Conservation (phyloP, 1,140 invertebrate genomes). For the Hypsibius dujardini region DNA sequence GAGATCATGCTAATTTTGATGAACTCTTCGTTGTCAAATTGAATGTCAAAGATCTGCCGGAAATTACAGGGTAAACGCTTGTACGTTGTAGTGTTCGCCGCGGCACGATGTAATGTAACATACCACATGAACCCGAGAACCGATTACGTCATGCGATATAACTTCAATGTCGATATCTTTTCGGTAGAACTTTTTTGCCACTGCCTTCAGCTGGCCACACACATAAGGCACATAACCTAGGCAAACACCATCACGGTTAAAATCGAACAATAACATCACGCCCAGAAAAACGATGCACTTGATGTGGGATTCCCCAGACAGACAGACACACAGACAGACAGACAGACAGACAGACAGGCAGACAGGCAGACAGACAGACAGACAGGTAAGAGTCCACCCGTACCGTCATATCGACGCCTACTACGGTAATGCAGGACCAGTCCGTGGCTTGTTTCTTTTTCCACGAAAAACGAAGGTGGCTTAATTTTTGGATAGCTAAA, state of each 20-base stretch:
- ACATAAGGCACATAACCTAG: background rate
- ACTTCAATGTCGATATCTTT: constrained; percentile 72
- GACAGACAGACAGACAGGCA: too few species aligned
- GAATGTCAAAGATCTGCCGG: background rate
- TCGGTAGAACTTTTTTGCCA: constrained; percentile 42
- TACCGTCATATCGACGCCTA: constrained; percentile 40
- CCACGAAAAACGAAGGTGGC: constrained; percentile 86
- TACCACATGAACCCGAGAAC: background rate
- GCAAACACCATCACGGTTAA: background rate
- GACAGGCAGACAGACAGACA: too few species aligned
- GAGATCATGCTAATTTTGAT: background rate
- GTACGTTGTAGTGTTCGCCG: too few species aligned
- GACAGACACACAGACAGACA: too few species aligned
- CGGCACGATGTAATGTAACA: background rate
- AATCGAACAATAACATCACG: background rate
- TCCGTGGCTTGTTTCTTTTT: constrained; percentile 69
- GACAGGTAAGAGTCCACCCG: background rate
- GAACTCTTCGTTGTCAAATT: constrained; percentile 16
- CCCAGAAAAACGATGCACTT: too few species aligned
- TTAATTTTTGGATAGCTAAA: constrained; percentile 81
- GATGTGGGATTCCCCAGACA: too few species aligned
- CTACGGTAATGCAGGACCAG: constrained; percentile 80
- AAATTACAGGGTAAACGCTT: background rate
- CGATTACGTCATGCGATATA: constrained; percentile 1
- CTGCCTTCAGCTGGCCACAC: constrained; percentile 14